These are phyloP conservation scores for Cerastoderma edule DNA, from an alignment of 2,888 invertebrate genomes.

Conservation along the genomic window DNA sequence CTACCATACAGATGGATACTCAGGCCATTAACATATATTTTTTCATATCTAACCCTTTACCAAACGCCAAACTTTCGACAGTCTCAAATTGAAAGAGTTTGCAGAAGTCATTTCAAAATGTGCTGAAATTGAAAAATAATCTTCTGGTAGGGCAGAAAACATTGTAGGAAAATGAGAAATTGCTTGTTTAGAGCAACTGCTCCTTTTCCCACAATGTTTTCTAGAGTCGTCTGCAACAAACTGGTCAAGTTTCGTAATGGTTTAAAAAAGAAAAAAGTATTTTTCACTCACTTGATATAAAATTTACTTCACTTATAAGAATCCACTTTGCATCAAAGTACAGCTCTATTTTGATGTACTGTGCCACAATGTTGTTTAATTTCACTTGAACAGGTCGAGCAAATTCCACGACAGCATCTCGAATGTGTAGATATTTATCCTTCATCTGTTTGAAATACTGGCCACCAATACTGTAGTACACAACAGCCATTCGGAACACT, in stretches of 20 bases:
- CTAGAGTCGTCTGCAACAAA: too few relatives aligned
- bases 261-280: too few relatives aligned
- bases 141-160: too few relatives aligned
- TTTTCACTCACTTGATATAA: conserved; percentile 89
- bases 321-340: conserved; percentile 94
- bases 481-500: conserved; percentile 91
- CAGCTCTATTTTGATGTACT: conserved; percentile 90
- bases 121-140: too few relatives aligned
- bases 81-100: too few relatives aligned
- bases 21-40: too few relatives aligned
- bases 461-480: conserved; percentile 91
- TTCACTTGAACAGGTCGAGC: conserved; percentile 93
- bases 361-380: conserved; percentile 91
- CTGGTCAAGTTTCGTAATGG: too few relatives aligned
- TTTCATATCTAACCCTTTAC: too few relatives aligned
- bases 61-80: too few relatives aligned
- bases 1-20: too few relatives aligned
- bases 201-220: conserved; percentile 1
- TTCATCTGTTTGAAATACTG: conserved; percentile 91
- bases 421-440: conserved; percentile 87
- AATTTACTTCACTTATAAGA: conserved; percentile 94
- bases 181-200: not conserved
- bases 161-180: conserved; percentile 46
- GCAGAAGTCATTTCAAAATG: not conserved
- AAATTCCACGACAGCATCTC: conserved; percentile 91